Base-by-base conservation (phyloP, 2,113 vertebrate genomes). In the Columba janthina region DNA sequence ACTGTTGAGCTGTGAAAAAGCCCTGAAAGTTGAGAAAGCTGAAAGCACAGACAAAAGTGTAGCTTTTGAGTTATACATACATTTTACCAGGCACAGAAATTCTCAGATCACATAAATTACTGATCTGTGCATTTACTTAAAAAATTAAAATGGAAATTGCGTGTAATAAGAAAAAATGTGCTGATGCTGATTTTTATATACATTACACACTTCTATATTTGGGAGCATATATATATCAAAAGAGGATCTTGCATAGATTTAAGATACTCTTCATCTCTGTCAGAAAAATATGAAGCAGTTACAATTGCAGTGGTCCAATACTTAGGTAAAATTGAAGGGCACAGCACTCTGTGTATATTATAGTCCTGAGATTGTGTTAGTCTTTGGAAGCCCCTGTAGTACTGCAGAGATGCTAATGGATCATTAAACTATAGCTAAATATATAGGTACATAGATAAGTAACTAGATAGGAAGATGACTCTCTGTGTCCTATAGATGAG, bases 141-240 rank as follows among this genome's bases (percentile, higher is more conserved):
- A 79, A 66, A 89, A 61, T 21, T 20, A 10, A 65, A 25, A 60
- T 5, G 10, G 32, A 61, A 77, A 74, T 20, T 56, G 26, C 14
- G 69, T 15, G 12, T 21, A 50, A 21, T 61, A 67, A 92, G 12
- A 70, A 75, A 70, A 88, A 29, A 3, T 62, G 26, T 1, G 2
- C 10, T 36, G 42, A 65, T 48, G 31, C 3, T 60, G 22, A 60
- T 31, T 88, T 76, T 74, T 64, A 62, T 56, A 51, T 29, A 36
- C 6, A 38, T 46, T 51, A 21, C 8, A 51, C 34, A 42, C 2
- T 76, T 15, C n/a, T 44, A 8, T 61, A 14, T 48, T 87, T 48
- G n/a, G 19, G 57, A 48, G 5, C 5, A 13, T 20, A 19, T 9
- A 11, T 48, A 46, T 66, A 24, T 72, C 0, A 0, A 70, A 88